Evolutionary conservation across 1,140 invertebrate genomes (phyloP).

Genomic region (Zelostemma sp.): DNA sequence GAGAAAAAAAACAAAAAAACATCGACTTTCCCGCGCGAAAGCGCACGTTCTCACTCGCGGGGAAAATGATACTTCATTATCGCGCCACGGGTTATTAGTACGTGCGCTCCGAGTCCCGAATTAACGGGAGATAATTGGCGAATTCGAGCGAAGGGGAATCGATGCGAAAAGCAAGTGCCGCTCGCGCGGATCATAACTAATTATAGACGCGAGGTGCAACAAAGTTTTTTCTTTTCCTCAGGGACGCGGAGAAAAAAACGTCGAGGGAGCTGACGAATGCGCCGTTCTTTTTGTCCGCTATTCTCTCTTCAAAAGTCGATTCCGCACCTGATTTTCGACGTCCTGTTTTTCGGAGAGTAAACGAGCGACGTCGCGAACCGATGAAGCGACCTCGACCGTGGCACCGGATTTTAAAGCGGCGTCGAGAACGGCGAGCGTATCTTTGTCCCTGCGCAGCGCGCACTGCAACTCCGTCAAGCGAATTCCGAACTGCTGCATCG

Average conservation of each 20-base stretch:
- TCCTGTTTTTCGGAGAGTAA: conserved; percentile 77
- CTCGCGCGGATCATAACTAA: conserved; percentile 53
- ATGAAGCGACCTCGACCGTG: conserved; percentile 74
- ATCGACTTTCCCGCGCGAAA: background rate
- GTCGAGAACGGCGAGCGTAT: conserved; percentile 75
- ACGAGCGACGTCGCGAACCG: conserved; percentile 77
- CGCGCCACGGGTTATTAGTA: background rate
- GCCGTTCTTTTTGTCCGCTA: too few species aligned
- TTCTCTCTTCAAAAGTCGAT: conserved; percentile 8
- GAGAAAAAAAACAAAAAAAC: too few species aligned
- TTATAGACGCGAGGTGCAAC: conserved; percentile 42
- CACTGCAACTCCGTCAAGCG: conserved; percentile 75
- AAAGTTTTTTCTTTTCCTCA: conserved; percentile 6
- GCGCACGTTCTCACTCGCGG: background rate
- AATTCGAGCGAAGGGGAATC: conserved; percentile 26
- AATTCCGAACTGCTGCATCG: conserved; percentile 75
- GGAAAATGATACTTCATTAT: conserved; percentile 2
- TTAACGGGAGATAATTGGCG: conserved; percentile 27
- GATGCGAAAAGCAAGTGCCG: conserved; percentile 33
- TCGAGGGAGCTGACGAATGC: conserved; percentile 28
- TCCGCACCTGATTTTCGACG: conserved; percentile 65
- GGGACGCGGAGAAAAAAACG: conserved; percentile 33
- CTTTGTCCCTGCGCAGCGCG: conserved; percentile 75
- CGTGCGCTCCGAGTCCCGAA: conserved; percentile 9
- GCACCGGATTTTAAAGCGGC: conserved; percentile 73